Evolutionary conservation across 2,888 invertebrate species (phyloP), one percentile per base, ranked within the genome.

Genomic region (Orthosia incerta): DNA sequence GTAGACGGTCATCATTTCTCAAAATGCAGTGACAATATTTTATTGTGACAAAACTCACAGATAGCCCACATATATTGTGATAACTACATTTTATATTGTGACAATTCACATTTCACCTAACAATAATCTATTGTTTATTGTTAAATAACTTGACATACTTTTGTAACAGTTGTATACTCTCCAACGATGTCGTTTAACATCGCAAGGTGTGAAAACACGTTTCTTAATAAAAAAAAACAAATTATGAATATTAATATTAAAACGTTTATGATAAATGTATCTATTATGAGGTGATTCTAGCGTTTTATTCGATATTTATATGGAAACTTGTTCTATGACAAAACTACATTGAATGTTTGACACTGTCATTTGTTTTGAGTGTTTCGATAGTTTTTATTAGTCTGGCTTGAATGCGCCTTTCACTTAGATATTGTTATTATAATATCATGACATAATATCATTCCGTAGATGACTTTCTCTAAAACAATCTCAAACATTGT

Each of bases 181-280:
- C 45, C 13, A 67, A 20, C 18, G 11, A 51, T 4, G 68, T 11
- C 46, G 12, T 65, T 48, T 20, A 45, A 46, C 56, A 64, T 60
- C 4, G 2, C 16, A 45, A 69, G 31, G 79, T 64, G 76, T 72
- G 72, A 76, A 60, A 76, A 76, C 79, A 71, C 15, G 77, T 79
- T 77, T 79, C 48, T 73, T 1, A 62, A 77, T 79, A 73, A 62
- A 65, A 65, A n/a, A 48, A n/a, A 26, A 71, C 59, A 76, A 46
- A 79, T 53, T 63, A 48, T 7, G 20, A 62, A 53, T 79, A 79
- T 79, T 73, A 73, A 57, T 73, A 66, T 62, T 62, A 16, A 56
- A 51, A 62, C 62, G 9, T 66, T 48, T 51, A 48, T 73, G 60
- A 76, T 65, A 56, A 76, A 76, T 72, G 79, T 79, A 16, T 57